Percentiles rank a stretch among this genome's conserved stretches.
These are phyloP conservation scores for Ammodytes dubius DNA, from an alignment of 2,113 vertebrate species.

Conservation along the genomic window DNA sequence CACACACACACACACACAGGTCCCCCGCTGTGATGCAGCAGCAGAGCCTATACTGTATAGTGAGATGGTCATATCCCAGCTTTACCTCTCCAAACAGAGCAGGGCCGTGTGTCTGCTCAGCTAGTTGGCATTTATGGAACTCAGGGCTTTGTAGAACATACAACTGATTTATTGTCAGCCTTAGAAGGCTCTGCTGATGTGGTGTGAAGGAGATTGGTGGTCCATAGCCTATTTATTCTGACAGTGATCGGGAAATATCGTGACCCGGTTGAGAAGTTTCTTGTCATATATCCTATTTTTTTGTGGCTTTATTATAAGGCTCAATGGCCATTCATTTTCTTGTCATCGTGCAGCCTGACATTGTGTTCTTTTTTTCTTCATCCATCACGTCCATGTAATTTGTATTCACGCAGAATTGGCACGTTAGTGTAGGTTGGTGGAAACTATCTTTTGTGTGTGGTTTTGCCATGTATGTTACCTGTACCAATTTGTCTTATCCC, in stretches of 20 bases:
- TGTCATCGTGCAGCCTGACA: background rate
- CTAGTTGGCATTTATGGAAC: conserved; percentile 30
- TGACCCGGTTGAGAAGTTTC: background rate
- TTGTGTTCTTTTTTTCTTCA: background rate
- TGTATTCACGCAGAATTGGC: too few species aligned
- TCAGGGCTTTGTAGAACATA: conserved; percentile 21
- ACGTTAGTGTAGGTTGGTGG: too few species aligned
- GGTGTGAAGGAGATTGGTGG: background rate
- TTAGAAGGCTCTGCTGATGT: background rate
- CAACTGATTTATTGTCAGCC: conserved; percentile 17
- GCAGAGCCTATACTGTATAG: conserved; percentile 26
- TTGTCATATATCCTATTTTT: background rate
- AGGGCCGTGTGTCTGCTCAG: background rate
- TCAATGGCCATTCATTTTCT: background rate
- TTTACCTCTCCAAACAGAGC: conserved; percentile 2
- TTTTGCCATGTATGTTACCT: too few species aligned
- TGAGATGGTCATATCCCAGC: conserved; percentile 20
- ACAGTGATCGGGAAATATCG: conserved; percentile 10
- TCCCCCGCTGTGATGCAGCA: conserved; percentile 27
- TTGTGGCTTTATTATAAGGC: background rate
- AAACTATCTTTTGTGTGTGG: too few species aligned
- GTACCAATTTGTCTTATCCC: too few species aligned
- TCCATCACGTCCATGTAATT: background rate
- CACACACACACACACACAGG: background rate
- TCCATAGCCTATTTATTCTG: conserved; percentile 6